A percentile compares a stretch with the other conserved stretches of the same genome.
Conservation (phyloP, 2,797 vertebrate genomes). For the Paramormyrops hopkinsi region DNA sequence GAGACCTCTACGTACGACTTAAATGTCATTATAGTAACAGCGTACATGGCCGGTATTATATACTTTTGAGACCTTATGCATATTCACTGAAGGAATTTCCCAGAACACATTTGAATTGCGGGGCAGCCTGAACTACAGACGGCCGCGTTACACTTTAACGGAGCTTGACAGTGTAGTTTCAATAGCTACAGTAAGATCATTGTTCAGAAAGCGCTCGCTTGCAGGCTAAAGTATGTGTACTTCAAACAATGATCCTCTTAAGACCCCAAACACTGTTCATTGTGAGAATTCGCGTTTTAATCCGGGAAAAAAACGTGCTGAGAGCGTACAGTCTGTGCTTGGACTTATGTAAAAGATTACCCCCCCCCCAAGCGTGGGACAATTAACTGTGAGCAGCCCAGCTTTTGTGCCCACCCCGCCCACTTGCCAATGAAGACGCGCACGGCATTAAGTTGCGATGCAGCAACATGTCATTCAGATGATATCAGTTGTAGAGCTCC, state of each 20-base stretch:
- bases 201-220: conserved; percentile 23
- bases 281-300: conserved; percentile 20
- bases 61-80: background rate
- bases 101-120: conserved; percentile 1
- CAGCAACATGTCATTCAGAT: background rate
- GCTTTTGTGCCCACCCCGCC: background rate
- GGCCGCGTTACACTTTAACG: conserved; percentile 14
- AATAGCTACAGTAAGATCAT: conserved; percentile 26
- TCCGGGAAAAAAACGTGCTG: conserved; percentile 14
- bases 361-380: conserved; percentile 19
- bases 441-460: background rate
- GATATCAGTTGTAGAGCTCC: background rate
- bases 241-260: conserved; percentile 32
- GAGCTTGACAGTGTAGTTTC: conserved; percentile 18
- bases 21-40: background rate
- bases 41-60: background rate
- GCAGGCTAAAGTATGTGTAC: conserved; percentile 24
- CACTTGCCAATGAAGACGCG: background rate
- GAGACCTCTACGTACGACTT: background rate
- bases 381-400: conserved; percentile 13
- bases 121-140: background rate
- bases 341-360: conserved; percentile 30
- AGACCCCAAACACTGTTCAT: conserved; percentile 23
- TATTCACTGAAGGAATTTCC: background rate
- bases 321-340: conserved; percentile 21